These are phyloP conservation scores for Speoplatyrhinus poulsoni DNA, from an alignment of 2,113 vertebrate species.

Conservation along the genomic window DNA sequence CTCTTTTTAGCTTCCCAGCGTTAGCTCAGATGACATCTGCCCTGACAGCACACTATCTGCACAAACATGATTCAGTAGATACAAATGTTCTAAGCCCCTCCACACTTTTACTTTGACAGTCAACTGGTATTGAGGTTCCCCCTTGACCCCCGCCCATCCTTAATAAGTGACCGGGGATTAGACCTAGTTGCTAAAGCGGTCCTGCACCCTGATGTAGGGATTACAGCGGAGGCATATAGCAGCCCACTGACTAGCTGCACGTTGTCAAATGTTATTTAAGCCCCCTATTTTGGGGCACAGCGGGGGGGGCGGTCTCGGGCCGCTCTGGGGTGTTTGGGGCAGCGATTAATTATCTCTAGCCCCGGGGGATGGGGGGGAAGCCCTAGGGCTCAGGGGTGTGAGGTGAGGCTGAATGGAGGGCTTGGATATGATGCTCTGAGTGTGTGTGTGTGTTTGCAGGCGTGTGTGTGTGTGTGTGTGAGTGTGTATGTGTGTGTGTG, in stretches of 20 bases:
- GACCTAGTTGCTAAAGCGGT: constrained; percentile 63
- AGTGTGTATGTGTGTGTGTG: too few relatives aligned
- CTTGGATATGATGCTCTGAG: constrained; percentile 59
- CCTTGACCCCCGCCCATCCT: constrained; percentile 21
- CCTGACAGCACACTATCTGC: too few relatives aligned
- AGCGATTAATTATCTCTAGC: constrained; percentile 83
- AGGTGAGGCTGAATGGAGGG: constrained; percentile 74
- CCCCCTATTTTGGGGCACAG: constrained; percentile 67
- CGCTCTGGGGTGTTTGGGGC: constrained; percentile 76
- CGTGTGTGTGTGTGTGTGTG: not conserved
- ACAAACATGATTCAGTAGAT: too few relatives aligned
- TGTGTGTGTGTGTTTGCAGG: not conserved
- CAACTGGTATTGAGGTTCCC: not conserved
- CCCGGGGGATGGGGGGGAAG: constrained; percentile 62
- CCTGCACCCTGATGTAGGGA: constrained; percentile 66
- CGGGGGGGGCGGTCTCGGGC: constrained; percentile 63
- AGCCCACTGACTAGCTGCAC: constrained; percentile 65
- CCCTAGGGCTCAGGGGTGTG: constrained; percentile 70
- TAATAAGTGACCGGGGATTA: constrained; percentile 56
- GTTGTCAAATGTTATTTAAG: constrained; percentile 71
- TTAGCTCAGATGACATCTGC: too few relatives aligned
- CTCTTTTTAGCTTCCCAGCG: too few relatives aligned
- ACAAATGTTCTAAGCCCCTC: not conserved
- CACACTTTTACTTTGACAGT: constrained; percentile 3
- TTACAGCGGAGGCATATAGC: constrained; percentile 24